A percentile compares a stretch with the other conserved stretches of the same genome.
phyloP scores from a whole-genome alignment of 2,113 vertebrate genomes.

The Corythornis cristatus region DNA sequence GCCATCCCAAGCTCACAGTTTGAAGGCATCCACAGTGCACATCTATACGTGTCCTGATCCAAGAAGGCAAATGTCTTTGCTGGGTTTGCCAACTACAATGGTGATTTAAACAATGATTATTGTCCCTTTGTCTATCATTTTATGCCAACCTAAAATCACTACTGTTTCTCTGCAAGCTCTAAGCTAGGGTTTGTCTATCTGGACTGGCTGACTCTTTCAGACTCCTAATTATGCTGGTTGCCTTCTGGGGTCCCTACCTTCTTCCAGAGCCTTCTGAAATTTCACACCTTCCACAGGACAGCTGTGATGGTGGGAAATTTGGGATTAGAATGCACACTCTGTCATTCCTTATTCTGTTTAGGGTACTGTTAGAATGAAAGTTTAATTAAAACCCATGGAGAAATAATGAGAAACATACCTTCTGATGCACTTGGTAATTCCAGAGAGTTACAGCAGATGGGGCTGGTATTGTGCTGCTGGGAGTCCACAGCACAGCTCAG shows the following conservation, averaged over 20 bases:
- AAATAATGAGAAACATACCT: background rate
- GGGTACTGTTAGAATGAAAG: background rate
- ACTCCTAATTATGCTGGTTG: background rate
- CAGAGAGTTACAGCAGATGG: slow-evolving; percentile 62
- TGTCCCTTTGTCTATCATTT: background rate
- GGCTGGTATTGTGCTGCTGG: slow-evolving; percentile 8
- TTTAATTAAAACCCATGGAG: background rate
- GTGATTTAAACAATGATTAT: background rate
- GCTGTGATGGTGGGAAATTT: background rate
- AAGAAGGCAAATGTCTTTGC: background rate
- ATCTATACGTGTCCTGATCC: background rate
- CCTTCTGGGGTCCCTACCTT: background rate
- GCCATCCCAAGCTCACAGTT: background rate
- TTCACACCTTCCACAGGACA: background rate
- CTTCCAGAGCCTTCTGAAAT: background rate
- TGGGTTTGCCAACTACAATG: background rate
- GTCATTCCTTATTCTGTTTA: background rate
- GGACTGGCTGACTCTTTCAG: background rate
- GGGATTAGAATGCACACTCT: background rate
- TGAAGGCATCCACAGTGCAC: background rate
- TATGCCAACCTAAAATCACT: background rate
- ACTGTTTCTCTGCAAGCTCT: background rate
- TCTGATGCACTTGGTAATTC: slow-evolving; percentile 28
- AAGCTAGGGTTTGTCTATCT: background rate
- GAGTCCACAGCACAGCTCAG: fast-evolving